phyloP scores from a whole-genome alignment of 1,140 invertebrate genomes.

The Hylaeus volcanicus region DNA sequence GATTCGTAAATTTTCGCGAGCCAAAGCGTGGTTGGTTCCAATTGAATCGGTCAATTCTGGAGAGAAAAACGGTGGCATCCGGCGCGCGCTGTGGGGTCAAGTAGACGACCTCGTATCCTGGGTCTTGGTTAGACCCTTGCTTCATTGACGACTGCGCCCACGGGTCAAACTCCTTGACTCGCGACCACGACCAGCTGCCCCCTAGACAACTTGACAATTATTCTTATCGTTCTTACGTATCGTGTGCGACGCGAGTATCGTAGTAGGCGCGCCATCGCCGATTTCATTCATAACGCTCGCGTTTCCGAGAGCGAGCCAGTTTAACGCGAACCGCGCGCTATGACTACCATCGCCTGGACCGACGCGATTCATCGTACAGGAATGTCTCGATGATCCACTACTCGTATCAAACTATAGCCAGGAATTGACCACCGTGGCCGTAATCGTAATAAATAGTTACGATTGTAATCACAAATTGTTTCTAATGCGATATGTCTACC shows the following conservation, averaged over 20 bases:
- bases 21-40: constrained; percentile 47
- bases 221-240: constrained; percentile 43
- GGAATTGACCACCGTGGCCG: too few species aligned
- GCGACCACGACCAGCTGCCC: constrained; percentile 70
- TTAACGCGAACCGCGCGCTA: not conserved
- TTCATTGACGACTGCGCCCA: constrained; percentile 64
- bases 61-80: constrained; percentile 74
- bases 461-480: too few species aligned
- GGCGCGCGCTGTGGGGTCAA: constrained; percentile 74
- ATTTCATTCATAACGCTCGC: constrained; percentile 45
- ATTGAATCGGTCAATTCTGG: constrained; percentile 71
- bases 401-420: too few species aligned
- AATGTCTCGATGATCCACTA: not conserved
- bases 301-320: constrained; percentile 32
- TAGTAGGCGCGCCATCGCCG: constrained; percentile 8
- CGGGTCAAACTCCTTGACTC: constrained; percentile 73
- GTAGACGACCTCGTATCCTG: constrained; percentile 74
- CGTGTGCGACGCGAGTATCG: not conserved
- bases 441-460: too few species aligned
- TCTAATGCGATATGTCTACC: too few species aligned
- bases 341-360: not conserved
- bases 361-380: not conserved
- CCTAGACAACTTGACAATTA: constrained; percentile 59
- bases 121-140: constrained; percentile 67
- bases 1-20: constrained; percentile 55